These are phyloP conservation scores for Gari tellinella DNA, from an alignment of 2,888 invertebrate species.

Conservation along the genomic window DNA sequence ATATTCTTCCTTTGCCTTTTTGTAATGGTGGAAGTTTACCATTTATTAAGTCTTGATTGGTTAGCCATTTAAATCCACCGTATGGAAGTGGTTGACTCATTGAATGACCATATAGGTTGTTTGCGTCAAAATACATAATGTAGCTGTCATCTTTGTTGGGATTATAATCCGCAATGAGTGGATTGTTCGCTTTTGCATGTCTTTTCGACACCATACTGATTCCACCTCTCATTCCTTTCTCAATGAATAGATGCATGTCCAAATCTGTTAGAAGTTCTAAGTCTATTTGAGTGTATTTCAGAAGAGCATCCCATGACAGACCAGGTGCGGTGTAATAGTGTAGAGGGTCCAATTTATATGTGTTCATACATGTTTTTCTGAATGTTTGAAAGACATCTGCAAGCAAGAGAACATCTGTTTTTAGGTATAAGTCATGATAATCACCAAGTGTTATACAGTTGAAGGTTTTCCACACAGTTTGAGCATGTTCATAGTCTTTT, in stretches of 20 bases:
- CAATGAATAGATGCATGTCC: slow-evolving; percentile 69
- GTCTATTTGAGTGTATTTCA: slow-evolving; percentile 69
- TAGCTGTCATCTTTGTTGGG: slow-evolving; percentile 22
- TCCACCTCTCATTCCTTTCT: too few species aligned
- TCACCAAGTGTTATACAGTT: slow-evolving; percentile 64
- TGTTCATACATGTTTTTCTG: too few species aligned
- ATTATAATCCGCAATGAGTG: slow-evolving; percentile 42
- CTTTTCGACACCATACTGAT: slow-evolving; percentile 64
- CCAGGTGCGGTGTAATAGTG: too few species aligned
- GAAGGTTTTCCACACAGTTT: slow-evolving; percentile 56
- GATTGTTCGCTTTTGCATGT: slow-evolving; percentile 75
- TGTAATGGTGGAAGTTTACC: slow-evolving; percentile 46
- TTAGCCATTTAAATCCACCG: slow-evolving; percentile 75
- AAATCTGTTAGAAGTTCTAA: slow-evolving; percentile 72
- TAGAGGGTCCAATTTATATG: too few species aligned
- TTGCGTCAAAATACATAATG: slow-evolving; percentile 43
- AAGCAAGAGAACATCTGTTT: too few species aligned
- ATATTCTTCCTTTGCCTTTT: slow-evolving; percentile 45
- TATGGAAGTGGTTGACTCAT: slow-evolving; percentile 65
- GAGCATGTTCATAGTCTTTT: slow-evolving; percentile 57
- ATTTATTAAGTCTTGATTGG: too few species aligned
- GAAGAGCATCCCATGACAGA: slow-evolving; percentile 76
- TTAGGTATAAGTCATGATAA: slow-evolving; percentile 27
- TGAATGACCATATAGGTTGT: slow-evolving; percentile 51
- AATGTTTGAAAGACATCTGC: too few species aligned